Conservation (phyloP, 2,113 vertebrate species). For the Calypte anna region DNA sequence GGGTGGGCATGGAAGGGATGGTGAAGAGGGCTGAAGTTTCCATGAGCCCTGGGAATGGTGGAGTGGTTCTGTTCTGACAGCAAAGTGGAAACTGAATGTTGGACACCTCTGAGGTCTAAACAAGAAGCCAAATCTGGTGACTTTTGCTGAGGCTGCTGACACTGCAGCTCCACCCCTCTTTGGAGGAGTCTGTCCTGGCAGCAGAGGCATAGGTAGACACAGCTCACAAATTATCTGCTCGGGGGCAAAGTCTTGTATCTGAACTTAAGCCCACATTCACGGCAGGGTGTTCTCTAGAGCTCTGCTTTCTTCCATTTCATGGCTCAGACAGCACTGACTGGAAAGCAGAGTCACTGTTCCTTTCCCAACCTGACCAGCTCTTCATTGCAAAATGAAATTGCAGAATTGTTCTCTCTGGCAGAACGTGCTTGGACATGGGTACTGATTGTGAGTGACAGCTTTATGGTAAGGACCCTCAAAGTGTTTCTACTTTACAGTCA, state of each 20-base stretch:
- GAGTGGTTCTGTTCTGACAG: not conserved
- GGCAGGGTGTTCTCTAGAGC: not conserved
- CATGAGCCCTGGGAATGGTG: not conserved
- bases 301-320: not conserved
- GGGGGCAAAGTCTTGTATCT: slow-evolving; percentile 58
- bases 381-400: not conserved
- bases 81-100: not conserved
- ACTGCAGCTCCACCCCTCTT: not conserved
- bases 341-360: not conserved
- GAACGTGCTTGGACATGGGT: not conserved
- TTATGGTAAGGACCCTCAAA: slow-evolving; percentile 47
- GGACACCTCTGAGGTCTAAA: not conserved
- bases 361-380: slow-evolving; percentile 18
- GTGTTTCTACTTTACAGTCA: not conserved
- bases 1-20: rapidly evolving
- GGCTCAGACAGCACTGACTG: not conserved
- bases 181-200: not conserved
- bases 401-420: slow-evolving; percentile 11
- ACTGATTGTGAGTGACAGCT: slow-evolving; percentile 27
- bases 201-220: not conserved
- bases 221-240: not conserved
- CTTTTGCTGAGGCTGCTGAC: not conserved
- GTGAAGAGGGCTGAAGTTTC: not conserved
- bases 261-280: slow-evolving; percentile 34
- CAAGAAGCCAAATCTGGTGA: not conserved